Base-by-base conservation (phyloP, 2,113 vertebrate species). In the Morone saxatilis region DNA sequence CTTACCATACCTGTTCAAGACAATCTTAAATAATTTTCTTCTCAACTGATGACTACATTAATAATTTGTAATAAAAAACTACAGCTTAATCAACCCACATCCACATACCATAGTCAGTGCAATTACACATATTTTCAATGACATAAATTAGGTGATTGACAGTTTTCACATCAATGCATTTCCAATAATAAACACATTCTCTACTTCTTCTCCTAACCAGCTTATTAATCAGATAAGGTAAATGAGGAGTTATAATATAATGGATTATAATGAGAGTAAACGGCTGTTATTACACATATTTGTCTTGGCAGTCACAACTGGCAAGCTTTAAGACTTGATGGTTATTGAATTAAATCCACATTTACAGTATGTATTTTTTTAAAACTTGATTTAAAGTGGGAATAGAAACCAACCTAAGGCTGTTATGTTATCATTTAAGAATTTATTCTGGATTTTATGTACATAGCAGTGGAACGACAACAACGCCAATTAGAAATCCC, bases 401-500 rank as follows among this genome's bases (percentile, higher is more conserved):
- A 66, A 36, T n/a, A 48, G 0, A 67, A 60, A 36, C 48, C 20
- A 68, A 72, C 56, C 57, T 7, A 1, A 53, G 59, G 43, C 74
- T 85, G 13, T 31, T 31, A 31, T 53, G 40, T 47, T 78, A 67
- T 66, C 60, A 36, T 19, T 7, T 38, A 48, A 71, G 22, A 51
- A 66, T 54, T 48, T 61, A 81, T 81, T 71, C 66, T 22, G 59
- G 12, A 66, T 62, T 14, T 62, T 45, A 63, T 65, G 13, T 45
- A 47, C 17, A 5, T 45, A 70, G 73, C 8, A 51, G 54, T 59
- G 75, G 54, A 79, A 79, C 3, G 40, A 56, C 48, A 63, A 25
- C 25, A 25, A 25, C 25, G 80, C 77, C 81, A 84, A 85, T 71
- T 86, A 80, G 40, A 78, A 81, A 74, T 77, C 72, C 73, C 67